These are phyloP conservation scores for Mylabris phalerata DNA, from an alignment of 1,140 invertebrate genomes.

Conservation along the genomic window DNA sequence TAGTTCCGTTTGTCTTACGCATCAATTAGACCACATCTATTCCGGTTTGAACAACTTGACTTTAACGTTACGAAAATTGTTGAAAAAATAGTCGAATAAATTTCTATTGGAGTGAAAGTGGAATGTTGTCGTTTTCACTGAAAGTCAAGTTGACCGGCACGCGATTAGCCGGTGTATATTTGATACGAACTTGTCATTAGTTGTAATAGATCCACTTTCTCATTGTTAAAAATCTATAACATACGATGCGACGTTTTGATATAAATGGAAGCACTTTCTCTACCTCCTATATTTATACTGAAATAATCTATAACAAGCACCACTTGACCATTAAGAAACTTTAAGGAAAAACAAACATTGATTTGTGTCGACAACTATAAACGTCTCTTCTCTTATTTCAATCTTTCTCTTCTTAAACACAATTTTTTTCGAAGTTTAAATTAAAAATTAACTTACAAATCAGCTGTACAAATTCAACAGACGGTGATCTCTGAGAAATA, in stretches of 20 bases:
- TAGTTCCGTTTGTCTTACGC: too few species aligned
- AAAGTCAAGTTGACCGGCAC: too few species aligned
- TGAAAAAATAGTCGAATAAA: too few species aligned
- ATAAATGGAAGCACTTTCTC: constrained; percentile 34
- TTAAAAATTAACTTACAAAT: not conserved
- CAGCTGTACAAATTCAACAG: not conserved
- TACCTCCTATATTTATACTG: constrained; percentile 21
- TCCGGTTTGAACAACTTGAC: too few species aligned
- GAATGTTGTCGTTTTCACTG: too few species aligned
- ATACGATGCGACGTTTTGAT: constrained; percentile 30
- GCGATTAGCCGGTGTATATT: too few species aligned
- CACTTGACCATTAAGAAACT: constrained; percentile 27
- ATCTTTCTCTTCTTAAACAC: not conserved
- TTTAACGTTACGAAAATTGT: too few species aligned
- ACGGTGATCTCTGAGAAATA: constrained; percentile 26
- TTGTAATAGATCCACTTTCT: constrained; percentile 24
- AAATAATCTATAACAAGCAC: constrained; percentile 8
- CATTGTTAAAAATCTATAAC: constrained; percentile 30
- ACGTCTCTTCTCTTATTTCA: not conserved
- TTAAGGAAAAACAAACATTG: constrained; percentile 13
- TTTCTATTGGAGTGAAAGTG: too few species aligned
- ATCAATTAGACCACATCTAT: too few species aligned
- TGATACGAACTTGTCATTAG: not conserved
- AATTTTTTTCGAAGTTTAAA: not conserved
- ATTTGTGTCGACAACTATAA: constrained; percentile 6